phyloP scores from a whole-genome alignment of 2,888 invertebrate genomes.

The Lacanobia oleracea region DNA sequence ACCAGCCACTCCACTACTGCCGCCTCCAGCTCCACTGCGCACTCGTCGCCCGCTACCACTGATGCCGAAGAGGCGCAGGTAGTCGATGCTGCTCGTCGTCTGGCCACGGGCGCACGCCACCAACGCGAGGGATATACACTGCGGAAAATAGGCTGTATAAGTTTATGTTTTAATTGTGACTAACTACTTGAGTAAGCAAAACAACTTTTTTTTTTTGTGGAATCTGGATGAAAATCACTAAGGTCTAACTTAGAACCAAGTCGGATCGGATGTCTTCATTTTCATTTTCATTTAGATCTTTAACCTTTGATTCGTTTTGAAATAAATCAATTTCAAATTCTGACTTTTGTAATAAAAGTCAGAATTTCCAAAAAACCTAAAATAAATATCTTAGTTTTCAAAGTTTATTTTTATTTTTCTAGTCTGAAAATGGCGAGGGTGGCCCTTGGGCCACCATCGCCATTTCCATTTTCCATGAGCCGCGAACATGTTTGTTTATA shows the following conservation, averaged over 20 bases:
- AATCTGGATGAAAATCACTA: not conserved
- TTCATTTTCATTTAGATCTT: not conserved
- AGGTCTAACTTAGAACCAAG: not conserved
- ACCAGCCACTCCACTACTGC: not conserved
- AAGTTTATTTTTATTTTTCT: no score
- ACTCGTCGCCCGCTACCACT: not conserved
- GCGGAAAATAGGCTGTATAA: conserved; percentile 6
- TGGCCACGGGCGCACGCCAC: conserved; percentile 10
- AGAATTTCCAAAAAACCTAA: not conserved
- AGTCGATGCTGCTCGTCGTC: not conserved
- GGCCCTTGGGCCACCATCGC: no score
- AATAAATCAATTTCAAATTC: not conserved
- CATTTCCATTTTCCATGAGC: no score
- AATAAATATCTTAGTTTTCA: not conserved
- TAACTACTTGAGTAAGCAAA: no score
- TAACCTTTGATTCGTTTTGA: not conserved
- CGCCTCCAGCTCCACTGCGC: not conserved
- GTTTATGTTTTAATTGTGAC: not conserved
- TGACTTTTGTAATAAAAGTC: not conserved
- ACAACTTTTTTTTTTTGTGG: not conserved
- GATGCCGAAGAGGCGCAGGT: not conserved
- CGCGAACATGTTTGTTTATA: no score
- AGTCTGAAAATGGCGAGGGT: not conserved
- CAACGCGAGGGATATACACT: conserved; percentile 24
- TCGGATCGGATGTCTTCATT: no score